Conservation (phyloP, 2,888 invertebrate species). For the Ptilodon capucinus region DNA sequence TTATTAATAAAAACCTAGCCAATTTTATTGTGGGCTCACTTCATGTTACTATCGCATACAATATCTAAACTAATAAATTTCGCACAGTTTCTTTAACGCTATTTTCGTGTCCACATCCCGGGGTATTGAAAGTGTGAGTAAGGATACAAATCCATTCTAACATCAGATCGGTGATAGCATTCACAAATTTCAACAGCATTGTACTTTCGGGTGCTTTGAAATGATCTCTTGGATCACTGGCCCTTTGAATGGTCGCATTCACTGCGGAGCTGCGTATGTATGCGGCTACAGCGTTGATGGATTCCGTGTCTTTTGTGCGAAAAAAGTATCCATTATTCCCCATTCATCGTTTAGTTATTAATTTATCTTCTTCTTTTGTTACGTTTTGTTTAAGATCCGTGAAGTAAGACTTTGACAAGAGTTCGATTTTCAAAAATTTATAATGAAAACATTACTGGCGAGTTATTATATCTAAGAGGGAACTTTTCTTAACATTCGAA, state of each 20-base stretch:
- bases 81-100: neutral
- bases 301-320: conserved; percentile 15
- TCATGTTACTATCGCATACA: no score
- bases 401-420: neutral
- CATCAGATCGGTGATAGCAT: conserved; percentile 60
- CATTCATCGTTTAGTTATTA: neutral
- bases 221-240: conserved; percentile 25
- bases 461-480: no score
- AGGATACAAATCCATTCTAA: conserved; percentile 32
- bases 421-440: neutral
- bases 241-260: conserved; percentile 49
- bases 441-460: no score
- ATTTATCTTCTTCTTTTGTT: conserved; percentile 6
- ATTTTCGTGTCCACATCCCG: conserved; percentile 27
- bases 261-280: conserved; percentile 39
- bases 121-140: conserved; percentile 46
- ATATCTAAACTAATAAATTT: no score
- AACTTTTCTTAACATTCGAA: no score
- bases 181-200: conserved; percentile 60
- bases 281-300: conserved; percentile 46
- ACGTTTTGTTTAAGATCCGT: neutral
- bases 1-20: no score
- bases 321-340: neutral
- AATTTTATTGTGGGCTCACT: no score
- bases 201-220: conserved; percentile 53